These are phyloP conservation scores for Linnaemya tessellans DNA, from an alignment of 2,888 invertebrate genomes.

Conservation along the genomic window DNA sequence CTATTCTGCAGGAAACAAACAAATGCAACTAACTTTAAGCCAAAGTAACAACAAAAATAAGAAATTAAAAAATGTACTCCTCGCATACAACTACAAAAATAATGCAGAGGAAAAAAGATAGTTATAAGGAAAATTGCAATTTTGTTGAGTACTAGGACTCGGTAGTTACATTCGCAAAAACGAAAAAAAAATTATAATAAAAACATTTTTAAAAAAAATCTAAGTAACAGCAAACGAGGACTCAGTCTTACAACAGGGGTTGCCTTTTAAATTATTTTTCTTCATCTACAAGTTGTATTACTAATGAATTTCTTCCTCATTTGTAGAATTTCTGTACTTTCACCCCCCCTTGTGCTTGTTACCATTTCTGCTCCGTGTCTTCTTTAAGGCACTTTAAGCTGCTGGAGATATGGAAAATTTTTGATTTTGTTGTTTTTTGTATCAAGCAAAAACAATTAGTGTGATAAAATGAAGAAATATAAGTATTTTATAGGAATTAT, in stretches of 20 bases:
- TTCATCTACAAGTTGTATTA: constrained; percentile 64
- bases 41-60: constrained; percentile 48
- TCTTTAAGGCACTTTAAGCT: background rate
- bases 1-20: constrained; percentile 69
- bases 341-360: background rate
- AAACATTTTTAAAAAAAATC: constrained; percentile 4
- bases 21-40: constrained; percentile 68
- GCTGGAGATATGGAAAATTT: background rate
- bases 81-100: constrained; percentile 7
- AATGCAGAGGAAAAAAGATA: constrained; percentile 38
- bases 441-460: constrained; percentile 67
- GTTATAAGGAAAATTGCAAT: constrained; percentile 70
- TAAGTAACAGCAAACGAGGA: constrained; percentile 41
- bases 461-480: constrained; percentile 60
- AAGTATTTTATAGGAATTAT: constrained; percentile 46
- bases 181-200: constrained; percentile 4
- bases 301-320: constrained; percentile 70
- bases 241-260: constrained; percentile 35
- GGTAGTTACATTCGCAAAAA: constrained; percentile 22
- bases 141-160: constrained; percentile 65
- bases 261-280: constrained; percentile 63
- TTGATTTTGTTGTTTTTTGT: constrained; percentile 9
- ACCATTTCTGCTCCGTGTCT: background rate
- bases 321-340: constrained; percentile 47
- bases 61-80: constrained; percentile 31